Conservation (phyloP, 2,888 invertebrate species). For the Nesidiocoris tenuis region DNA sequence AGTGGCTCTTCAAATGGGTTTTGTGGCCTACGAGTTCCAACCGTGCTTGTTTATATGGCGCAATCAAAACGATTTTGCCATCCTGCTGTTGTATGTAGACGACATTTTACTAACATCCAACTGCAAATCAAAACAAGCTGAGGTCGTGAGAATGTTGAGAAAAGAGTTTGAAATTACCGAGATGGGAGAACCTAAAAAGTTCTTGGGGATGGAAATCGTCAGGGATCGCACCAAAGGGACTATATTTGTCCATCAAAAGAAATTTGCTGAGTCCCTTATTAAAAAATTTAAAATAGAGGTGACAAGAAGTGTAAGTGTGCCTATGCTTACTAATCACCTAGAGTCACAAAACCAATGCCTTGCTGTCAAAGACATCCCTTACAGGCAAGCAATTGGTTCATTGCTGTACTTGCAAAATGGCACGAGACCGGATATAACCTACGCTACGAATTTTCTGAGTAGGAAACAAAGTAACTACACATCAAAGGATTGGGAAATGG, state of each 20-base stretch:
- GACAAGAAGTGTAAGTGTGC: background rate
- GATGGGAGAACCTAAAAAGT: no score
- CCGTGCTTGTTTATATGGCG: constrained; percentile 11
- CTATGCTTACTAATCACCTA: background rate
- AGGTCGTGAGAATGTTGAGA: background rate
- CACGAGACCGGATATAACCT: no score
- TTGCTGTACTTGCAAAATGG: no score
- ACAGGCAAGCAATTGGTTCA: no score
- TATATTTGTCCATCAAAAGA: constrained; percentile 10
- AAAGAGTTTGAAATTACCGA: no score
- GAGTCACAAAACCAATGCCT: no score
- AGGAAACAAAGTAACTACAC: background rate
- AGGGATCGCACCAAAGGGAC: no score
- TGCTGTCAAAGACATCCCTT: constrained; percentile 15
- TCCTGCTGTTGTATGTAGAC: constrained; percentile 4
- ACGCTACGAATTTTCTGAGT: no score
- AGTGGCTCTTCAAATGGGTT: background rate
- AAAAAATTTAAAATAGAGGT: background rate
- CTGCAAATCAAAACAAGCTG: background rate
- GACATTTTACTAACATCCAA: background rate
- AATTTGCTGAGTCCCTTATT: background rate
- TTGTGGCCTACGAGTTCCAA: constrained; percentile 5
- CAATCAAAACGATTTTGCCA: background rate
- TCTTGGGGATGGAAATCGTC: no score
- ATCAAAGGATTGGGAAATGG: background rate